Evolutionary conservation across 2,888 invertebrate genomes (phyloP).

Genomic region (Cordilura impudica): DNA sequence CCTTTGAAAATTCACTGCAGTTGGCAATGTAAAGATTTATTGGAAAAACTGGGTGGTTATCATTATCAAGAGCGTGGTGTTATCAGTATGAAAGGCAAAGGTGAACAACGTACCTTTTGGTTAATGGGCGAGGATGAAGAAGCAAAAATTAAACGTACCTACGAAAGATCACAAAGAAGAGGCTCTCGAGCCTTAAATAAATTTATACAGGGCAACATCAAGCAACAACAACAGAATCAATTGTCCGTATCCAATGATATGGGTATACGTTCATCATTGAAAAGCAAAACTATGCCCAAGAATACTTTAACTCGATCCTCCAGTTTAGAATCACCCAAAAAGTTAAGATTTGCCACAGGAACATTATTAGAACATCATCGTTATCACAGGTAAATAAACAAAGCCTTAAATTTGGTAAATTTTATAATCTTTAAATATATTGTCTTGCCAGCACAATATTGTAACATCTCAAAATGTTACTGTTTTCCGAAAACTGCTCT

Average conservation of each 20-base stretch:
- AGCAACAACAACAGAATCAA: constrained; percentile 67
- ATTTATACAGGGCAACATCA: constrained; percentile 75
- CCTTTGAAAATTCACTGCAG: constrained; percentile 92
- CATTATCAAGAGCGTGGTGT: constrained; percentile 85
- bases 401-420: neutral
- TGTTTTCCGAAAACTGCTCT: too few species aligned
- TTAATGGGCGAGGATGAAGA: constrained; percentile 85
- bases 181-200: constrained; percentile 77
- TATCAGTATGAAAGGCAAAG: constrained; percentile 90
- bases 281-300: constrained; percentile 81
- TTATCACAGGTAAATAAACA: constrained; percentile 73
- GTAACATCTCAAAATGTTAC: too few species aligned
- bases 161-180: constrained; percentile 79
- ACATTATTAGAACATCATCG: constrained; percentile 80
- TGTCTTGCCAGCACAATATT: too few species aligned
- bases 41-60: constrained; percentile 87
- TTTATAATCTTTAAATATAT: too few species aligned
- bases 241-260: constrained; percentile 67
- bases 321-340: constrained; percentile 90
- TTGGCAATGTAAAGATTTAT: constrained; percentile 83
- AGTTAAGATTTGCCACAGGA: constrained; percentile 87
- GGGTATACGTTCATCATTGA: constrained; percentile 84
- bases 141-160: constrained; percentile 80
- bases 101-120: constrained; percentile 91
- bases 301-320: constrained; percentile 83